Base-by-base conservation (phyloP, 2,888 invertebrate genomes). In the Dysmachus trigonus region DNA sequence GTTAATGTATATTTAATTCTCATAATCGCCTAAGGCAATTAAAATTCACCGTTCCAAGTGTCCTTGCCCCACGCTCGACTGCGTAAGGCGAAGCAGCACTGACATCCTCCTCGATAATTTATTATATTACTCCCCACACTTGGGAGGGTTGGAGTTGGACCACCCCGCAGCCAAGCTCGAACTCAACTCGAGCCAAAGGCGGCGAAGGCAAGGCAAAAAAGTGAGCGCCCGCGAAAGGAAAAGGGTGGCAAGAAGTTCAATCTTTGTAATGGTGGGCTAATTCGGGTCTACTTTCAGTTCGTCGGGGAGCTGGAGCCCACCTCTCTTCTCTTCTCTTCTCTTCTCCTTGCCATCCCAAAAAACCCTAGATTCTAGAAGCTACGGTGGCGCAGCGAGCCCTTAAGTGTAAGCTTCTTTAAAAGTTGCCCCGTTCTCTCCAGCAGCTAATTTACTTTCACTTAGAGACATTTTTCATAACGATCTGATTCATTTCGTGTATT, bases 1-100 rank as follows among this genome's bases (percentile, higher is more conserved):
- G 85, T 86, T 87, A 87, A 87, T 87, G 85, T 87, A 87, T 86
- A 87, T 86, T 87, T 87, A 87, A 87, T 87, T 87, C 87, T 86
- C 87, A 87, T 87, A 87, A 87, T 87, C 87, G 87, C 87, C 82
- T 85, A 79, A 86, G 87, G 87, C 87, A 87, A 87, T 87, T 87
- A 87, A 87, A 87, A 87, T 87, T 87, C 83, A 86, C 87, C 87
- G 85, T 86, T 86, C 82, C 73, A 47, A 71, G 86, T 71, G 85
- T 73, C 87, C 82, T 38, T 82, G 18, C 51, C 35, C 73, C 73
- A 81, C 51, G 73, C 74, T 74, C 18, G 72, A 22, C 27, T 74
- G 30, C 85, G 71, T 38, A 84, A 41, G 53, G 77, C 51, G 47
- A 62, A 31, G 30, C 72, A 31, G 30, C 72, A 74, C 85, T 53